phyloP scores from a whole-genome alignment of 2,113 vertebrate species.

The Podarcis cretensis region DNA sequence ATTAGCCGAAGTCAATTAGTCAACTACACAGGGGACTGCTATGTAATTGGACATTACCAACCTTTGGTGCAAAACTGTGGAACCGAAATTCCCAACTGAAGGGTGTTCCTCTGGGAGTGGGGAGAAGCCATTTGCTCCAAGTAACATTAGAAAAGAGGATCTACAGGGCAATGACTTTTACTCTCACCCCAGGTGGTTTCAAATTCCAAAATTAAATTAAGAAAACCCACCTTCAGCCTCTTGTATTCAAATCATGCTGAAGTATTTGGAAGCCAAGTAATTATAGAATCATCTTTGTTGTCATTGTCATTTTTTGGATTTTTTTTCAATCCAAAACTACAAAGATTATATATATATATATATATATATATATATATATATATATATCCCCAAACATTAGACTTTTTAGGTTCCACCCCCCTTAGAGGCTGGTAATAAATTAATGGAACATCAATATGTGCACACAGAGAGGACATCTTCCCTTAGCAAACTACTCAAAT shows the following conservation, averaged over 20 bases:
- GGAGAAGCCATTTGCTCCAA: constrained; percentile 35
- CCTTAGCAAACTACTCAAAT: not conserved
- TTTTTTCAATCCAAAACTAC: too few relatives aligned
- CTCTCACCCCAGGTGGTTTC: constrained; percentile 24
- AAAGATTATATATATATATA: too few relatives aligned
- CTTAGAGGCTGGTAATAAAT: not conserved
- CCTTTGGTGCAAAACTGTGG: constrained; percentile 49
- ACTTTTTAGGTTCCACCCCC: constrained; percentile 24
- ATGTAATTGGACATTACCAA: constrained; percentile 54
- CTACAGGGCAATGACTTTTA: constrained; percentile 48
- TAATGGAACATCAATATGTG: not conserved
- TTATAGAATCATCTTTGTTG: not conserved
- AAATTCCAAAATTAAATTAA: constrained; percentile 85
- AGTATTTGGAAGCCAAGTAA: constrained; percentile 53
- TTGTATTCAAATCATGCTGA: constrained; percentile 67
- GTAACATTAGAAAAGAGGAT: constrained; percentile 51
- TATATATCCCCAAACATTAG: not conserved
- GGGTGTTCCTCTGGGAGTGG: constrained; percentile 23
- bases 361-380: too few relatives aligned
- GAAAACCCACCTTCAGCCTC: constrained; percentile 74
- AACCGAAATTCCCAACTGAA: constrained; percentile 53
- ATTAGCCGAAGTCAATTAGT: constrained; percentile 43
- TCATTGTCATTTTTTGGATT: not conserved
- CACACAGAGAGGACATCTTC: not conserved
- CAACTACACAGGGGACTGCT: constrained; percentile 40